Conservation (phyloP, 1,140 invertebrate genomes). For the Tribolium castaneum region DNA sequence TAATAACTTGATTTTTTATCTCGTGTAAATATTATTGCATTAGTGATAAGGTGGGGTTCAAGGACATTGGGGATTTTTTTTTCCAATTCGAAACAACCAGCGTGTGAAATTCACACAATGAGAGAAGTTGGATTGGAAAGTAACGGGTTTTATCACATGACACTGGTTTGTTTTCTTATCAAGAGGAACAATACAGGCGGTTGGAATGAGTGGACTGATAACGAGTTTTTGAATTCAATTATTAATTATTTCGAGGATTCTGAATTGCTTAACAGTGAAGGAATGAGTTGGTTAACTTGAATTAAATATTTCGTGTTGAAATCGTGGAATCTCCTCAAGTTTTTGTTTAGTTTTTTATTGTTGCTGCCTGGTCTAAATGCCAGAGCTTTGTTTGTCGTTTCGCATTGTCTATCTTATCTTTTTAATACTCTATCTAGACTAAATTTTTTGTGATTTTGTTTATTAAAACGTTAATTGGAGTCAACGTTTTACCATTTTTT, state of each 20-base stretch:
- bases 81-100: not conserved
- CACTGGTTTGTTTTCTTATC: not conserved
- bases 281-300: not conserved
- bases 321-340: not conserved
- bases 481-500: no score
- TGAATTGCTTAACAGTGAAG: not conserved
- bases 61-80: not conserved
- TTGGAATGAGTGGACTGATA: not conserved
- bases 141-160: not conserved
- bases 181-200: not conserved
- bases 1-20: slow-evolving; percentile 31
- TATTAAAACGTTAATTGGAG: no score
- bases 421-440: no score
- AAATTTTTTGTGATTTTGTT: no score
- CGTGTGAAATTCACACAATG: no score
- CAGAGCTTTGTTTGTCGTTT: no score
- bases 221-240: not conserved
- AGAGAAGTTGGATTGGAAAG: no score
- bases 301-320: not conserved
- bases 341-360: no score
- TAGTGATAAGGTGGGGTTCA: slow-evolving; percentile 18
- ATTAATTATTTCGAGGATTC: not conserved
- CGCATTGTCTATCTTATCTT: no score
- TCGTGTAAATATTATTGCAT: slow-evolving; percentile 13
- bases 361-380: no score